Base-by-base conservation (phyloP, 1,140 invertebrate species). In the Drosophila cardini region DNA sequence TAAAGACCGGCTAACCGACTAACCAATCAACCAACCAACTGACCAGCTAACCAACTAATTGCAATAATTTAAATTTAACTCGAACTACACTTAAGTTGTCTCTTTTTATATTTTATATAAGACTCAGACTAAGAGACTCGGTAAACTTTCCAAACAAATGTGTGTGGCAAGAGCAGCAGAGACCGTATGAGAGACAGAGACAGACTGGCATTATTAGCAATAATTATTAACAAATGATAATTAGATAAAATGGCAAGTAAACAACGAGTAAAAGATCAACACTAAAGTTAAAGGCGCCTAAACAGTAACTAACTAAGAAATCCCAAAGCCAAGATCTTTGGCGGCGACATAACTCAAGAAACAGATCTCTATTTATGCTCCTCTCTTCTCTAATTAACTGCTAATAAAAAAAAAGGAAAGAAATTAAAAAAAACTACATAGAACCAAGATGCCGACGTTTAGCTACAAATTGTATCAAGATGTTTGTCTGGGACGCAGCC, bases 51-150 rank as follows among this genome's bases (percentile, higher is more conserved):
- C 38, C 48, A 46, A 56, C 64, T 69, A 78, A 86, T 86, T 86
- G 75, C 83, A 82, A 86, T 81, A 76, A 85, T 85, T 86, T 86
- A 63, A 81, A 85, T 82, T 83, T 75, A 82, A 61, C 71, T 60
- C 45, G 75, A 72, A 78, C 55, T 58, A 55, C 65, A 53, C 32
- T 55, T 46, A 60, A 52, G 32, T 43, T 57, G 42, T 71, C 16
- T 53, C 16, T 71, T 43, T 57, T 32, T 71, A 13, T 53, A 13
- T 71, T 84, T 84, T 84, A 84, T 74, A 75, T 85, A 85, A 82
- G 60, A 55, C 36, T 64, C 45, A 43, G 56, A 64, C 64, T 26
- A 26, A 26, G 21, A 26, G 5, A 26, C 21, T 26, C 21, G 21
- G 21, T 4, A 26, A 62, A 85, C 76, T 84, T 80, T 84, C 69